Conservation (phyloP, 2,888 invertebrate species). For the Stenurella melanura region DNA sequence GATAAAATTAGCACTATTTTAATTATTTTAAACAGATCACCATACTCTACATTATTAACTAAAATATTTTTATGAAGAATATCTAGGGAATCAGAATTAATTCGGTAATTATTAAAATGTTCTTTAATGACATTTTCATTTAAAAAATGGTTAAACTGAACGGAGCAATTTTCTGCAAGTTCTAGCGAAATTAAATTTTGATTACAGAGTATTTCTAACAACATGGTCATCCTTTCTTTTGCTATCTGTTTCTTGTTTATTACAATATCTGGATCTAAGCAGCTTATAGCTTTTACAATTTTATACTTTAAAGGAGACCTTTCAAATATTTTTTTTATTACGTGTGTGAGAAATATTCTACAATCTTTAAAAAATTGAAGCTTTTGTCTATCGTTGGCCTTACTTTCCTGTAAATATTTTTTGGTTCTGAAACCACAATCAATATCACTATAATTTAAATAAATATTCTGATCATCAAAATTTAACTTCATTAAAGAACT, state of each 20-base stretch:
- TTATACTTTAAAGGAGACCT: slow-evolving; percentile 6
- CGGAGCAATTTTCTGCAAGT: too few relatives aligned
- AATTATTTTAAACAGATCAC: neutral
- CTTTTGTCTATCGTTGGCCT: neutral
- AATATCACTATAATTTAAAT: neutral
- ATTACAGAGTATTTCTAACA: neutral
- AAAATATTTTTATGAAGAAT: slow-evolving; percentile 4
- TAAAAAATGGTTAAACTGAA: too few relatives aligned
- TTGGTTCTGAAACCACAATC: slow-evolving; percentile 9
- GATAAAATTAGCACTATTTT: slow-evolving; percentile 1
- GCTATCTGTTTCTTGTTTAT: neutral
- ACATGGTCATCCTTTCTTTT: neutral
- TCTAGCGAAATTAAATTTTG: too few relatives aligned
- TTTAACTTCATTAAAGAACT: slow-evolving; percentile 9
- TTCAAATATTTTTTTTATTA: slow-evolving; percentile 8
- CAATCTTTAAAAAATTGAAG: neutral
- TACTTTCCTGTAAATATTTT: neutral
- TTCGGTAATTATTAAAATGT: neutral
- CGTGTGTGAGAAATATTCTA: neutral
- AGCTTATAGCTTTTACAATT: neutral
- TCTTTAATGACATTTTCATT: neutral
- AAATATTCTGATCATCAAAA: neutral
- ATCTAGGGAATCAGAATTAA: neutral
- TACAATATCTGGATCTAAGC: neutral
- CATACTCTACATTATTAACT: neutral